Conservation (phyloP, 92 coral and sea anemone species). For the Parazoanthus swiftii region DNA sequence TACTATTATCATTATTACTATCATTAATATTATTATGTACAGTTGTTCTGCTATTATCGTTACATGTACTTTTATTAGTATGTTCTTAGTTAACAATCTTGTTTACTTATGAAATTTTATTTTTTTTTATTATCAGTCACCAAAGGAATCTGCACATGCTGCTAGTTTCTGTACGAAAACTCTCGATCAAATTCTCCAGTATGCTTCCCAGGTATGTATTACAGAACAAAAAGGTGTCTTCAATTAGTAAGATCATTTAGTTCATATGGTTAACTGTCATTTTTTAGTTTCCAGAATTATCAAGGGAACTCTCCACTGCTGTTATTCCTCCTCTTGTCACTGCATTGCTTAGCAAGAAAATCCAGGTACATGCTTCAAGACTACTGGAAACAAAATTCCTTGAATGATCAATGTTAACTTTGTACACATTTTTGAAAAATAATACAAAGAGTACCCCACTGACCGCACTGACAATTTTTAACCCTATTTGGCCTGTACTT, state of each 20-base stretch:
- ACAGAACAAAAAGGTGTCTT: no score
- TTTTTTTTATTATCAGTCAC: slow-evolving; percentile 31
- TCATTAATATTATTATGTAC: no score
- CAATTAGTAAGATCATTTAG: no score
- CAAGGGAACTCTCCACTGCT: slow-evolving; percentile 65
- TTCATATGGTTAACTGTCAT: neutral
- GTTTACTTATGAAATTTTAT: neutral
- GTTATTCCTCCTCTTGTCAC: slow-evolving; percentile 58
- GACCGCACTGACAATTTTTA: no score
- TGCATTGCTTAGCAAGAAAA: slow-evolving; percentile 56
- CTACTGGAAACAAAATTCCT: no score
- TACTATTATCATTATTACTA: no score
- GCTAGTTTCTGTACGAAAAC: slow-evolving; percentile 41
- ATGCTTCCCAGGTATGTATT: slow-evolving; percentile 62
- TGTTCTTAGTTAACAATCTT: neutral
- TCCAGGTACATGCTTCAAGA: slow-evolving; percentile 39
- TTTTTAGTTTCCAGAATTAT: slow-evolving; percentile 70
- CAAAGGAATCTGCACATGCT: slow-evolving; percentile 37
- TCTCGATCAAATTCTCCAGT: slow-evolving; percentile 57
- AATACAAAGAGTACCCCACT: no score
- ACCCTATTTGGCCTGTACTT: no score
- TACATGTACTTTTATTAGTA: no score
- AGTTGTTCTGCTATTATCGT: no score
- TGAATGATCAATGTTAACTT: no score
- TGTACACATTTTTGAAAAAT: no score